Base-by-base conservation (phyloP, 1,140 invertebrate genomes). In the Hylyphantes graminicola region DNA sequence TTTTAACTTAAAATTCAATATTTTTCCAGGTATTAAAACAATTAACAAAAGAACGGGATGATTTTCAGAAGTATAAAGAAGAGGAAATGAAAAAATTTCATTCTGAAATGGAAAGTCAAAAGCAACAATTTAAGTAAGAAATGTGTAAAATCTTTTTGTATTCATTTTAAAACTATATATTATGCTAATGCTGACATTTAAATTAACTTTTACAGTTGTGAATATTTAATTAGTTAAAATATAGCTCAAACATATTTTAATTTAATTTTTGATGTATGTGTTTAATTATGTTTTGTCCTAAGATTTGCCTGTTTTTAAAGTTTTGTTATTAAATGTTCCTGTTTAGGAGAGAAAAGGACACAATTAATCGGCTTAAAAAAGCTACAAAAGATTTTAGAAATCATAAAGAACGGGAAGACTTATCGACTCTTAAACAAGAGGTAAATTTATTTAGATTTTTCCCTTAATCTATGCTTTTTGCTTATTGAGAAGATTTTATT, bases 341-440 rank as follows among this genome's bases (percentile, higher is more conserved):
- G 35, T 35, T 35, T 70, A 51, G 67, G 19, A 70, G 67, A 50
- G 50, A 70, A 70, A 70, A 51, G 15, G 74, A 85, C 35, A 78
- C 64, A n/a, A 77, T 78, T 53, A 67, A 85, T 50, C n/a, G 75
- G 19, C 72, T 61, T 21, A 64, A 77, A 50, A 85, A 78, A 57
- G 15, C 72, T 13, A 13, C 35, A 35, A 77, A 63, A 19, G 74
- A 85, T 63, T 57, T 70, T 85, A 35, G 55, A 19, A 59, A 13
- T 53, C 67, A 55, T 48, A 85, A 85, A 72, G 82, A 85, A 55
- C 64, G 73, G 9, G 82, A 85, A 63, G 74, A 68, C n/a, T 68
- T 85, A 19, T n/a, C 53, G 8, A 67, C 21, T 35, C 21, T 77
- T n/a, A 15, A 67, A 63, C 53, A 77, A 70, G 65, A 81, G 57